phyloP scores from a whole-genome alignment of 2,797 vertebrate genomes.

The Schizopygopsis malacanthus region DNA sequence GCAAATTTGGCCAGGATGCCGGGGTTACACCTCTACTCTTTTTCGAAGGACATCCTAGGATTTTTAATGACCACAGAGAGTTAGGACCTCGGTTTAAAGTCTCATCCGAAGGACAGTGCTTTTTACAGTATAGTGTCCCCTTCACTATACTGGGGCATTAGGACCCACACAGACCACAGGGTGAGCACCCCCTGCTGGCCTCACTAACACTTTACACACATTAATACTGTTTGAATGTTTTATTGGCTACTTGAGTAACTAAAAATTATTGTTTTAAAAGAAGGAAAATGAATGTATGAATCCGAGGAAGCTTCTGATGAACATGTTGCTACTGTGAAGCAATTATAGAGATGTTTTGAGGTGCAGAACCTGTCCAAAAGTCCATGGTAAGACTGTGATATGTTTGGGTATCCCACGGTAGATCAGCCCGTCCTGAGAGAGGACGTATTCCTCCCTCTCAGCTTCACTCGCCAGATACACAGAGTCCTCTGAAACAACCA shows the following conservation, averaged over 20 bases:
- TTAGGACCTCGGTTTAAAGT: no score
- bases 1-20: no score
- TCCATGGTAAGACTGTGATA: conserved; percentile 82
- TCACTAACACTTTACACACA: no score
- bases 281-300: neutral
- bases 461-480: conserved; percentile 82
- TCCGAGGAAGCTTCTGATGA: neutral
- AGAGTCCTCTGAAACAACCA: conserved; percentile 77
- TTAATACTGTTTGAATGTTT: neutral
- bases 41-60: no score
- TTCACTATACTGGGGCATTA: no score
- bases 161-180: no score
- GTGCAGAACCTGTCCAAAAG: conserved; percentile 87
- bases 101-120: no score
- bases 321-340: neutral
- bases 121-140: no score
- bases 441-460: conserved; percentile 82
- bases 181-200: no score
- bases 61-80: no score
- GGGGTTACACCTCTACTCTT: no score
- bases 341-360: neutral
- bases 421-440: conserved; percentile 86
- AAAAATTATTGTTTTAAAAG: neutral
- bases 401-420: conserved; percentile 80
- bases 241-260: neutral